These are phyloP conservation scores for Strigamia crassipes DNA, from an alignment of 2,888 invertebrate species.

Conservation along the genomic window DNA sequence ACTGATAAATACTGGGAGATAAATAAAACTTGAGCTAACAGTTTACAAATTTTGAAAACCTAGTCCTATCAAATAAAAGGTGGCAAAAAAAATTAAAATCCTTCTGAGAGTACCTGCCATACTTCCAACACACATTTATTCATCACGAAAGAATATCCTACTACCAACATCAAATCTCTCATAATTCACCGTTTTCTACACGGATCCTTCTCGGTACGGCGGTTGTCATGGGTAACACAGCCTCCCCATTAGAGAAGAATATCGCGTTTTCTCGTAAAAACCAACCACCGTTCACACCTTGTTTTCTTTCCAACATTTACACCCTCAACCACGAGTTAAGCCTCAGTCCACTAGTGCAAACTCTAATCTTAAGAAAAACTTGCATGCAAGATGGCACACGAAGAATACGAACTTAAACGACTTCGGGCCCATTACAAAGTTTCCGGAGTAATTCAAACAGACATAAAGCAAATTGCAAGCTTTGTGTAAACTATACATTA, in stretches of 20 bases:
- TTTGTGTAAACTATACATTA: not conserved
- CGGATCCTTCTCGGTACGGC: not conserved
- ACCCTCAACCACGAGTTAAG: not conserved
- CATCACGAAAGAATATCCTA: not conserved
- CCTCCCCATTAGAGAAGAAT: not conserved
- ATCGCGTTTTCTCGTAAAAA: not conserved
- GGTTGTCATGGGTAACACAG: constrained; percentile 19
- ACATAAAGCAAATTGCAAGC: not conserved
- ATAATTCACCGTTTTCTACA: not conserved
- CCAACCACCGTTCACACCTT: not conserved
- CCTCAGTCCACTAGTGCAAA: not conserved
- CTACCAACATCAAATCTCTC: not conserved
- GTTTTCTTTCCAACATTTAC: constrained; percentile 13
- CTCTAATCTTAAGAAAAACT: too few relatives aligned
- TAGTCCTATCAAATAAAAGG: too few relatives aligned
- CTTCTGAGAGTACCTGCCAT: not conserved
- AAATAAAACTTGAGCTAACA: too few relatives aligned
- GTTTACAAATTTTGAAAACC: too few relatives aligned
- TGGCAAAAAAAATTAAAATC: too few relatives aligned
- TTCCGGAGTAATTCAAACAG: not conserved
- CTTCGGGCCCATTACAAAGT: not conserved
- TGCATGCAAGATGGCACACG: not conserved
- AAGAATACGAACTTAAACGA: not conserved
- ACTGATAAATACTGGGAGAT: too few relatives aligned
- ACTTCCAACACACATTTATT: not conserved